These are phyloP conservation scores for Mallotus villosus DNA, from an alignment of 2,797 vertebrate species.

Conservation along the genomic window DNA sequence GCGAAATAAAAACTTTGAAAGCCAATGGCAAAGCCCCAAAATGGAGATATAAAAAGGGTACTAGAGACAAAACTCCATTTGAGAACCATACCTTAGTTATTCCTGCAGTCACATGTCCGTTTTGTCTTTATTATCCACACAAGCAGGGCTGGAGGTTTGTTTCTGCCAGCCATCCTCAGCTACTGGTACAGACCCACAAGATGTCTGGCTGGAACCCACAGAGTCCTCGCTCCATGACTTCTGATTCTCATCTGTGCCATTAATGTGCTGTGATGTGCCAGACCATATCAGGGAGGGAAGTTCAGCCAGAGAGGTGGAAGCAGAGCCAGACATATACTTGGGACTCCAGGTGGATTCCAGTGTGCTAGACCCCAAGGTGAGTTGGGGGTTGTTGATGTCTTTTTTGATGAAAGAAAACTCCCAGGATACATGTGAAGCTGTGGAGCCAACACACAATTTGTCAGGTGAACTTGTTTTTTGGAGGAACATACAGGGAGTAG, in stretches of 20 bases:
- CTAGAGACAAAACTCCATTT: not conserved
- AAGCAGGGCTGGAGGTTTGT: not conserved
- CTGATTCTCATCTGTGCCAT: slow-evolving; percentile 18
- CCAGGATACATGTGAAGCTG: slow-evolving; percentile 65
- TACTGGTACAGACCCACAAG: not conserved
- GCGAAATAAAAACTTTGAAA: not conserved
- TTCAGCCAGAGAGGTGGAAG: slow-evolving; percentile 38
- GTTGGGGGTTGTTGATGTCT: slow-evolving; percentile 59
- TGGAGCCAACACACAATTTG: slow-evolving; percentile 48
- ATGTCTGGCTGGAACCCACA: slow-evolving; percentile 22
- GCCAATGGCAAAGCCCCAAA: not conserved
- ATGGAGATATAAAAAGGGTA: too few relatives aligned
- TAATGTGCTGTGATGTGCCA: slow-evolving; percentile 11
- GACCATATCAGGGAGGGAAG: slow-evolving; percentile 46
- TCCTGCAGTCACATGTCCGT: not conserved
- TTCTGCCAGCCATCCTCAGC: slow-evolving; percentile 27
- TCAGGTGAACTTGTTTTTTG: slow-evolving; percentile 55
- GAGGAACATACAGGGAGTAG: slow-evolving; percentile 68
- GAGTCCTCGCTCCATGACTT: slow-evolving; percentile 30
- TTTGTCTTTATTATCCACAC: not conserved
- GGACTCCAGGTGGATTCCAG: slow-evolving; percentile 68
- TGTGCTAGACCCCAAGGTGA: slow-evolving; percentile 54
- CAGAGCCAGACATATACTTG: slow-evolving; percentile 39
- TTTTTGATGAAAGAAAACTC: slow-evolving; percentile 79
- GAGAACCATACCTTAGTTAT: not conserved